These are phyloP conservation scores for Mesocricetus auratus DNA, from an alignment of 2,113 vertebrate genomes.

Conservation along the genomic window DNA sequence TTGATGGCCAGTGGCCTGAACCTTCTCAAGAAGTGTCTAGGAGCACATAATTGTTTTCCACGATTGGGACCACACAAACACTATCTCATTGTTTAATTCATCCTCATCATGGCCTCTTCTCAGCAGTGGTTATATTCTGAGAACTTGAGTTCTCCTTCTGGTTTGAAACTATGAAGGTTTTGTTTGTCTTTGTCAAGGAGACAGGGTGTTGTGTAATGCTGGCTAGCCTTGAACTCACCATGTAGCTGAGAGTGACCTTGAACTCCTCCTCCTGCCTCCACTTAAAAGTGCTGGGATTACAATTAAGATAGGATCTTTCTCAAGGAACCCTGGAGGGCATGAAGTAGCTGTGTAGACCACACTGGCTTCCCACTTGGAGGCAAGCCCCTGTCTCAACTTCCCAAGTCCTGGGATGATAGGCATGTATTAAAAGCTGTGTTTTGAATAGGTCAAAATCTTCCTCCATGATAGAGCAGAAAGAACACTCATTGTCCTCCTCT, in stretches of 20 bases:
- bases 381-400: not conserved
- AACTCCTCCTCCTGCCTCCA: not conserved
- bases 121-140: not conserved
- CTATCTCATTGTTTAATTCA: slow-evolving; percentile 12
- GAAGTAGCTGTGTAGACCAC: not conserved
- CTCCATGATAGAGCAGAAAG: not conserved
- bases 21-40: slow-evolving; percentile 23
- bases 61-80: slow-evolving; percentile 53
- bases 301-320: not conserved
- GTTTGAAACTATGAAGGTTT: not conserved
- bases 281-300: not conserved
- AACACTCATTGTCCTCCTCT: not conserved
- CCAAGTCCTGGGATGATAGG: not conserved
- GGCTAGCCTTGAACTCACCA: not conserved
- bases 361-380: not conserved
- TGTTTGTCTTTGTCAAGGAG: not conserved
- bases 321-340: not conserved
- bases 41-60: slow-evolving; percentile 65
- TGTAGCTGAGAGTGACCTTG: not conserved
- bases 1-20: slow-evolving; percentile 46
- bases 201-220: not conserved
- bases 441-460: not conserved
- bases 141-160: not conserved
- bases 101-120: not conserved
- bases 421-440: not conserved